phyloP scores from a whole-genome alignment of 2,113 vertebrate genomes.

The Procavia capensis region DNA sequence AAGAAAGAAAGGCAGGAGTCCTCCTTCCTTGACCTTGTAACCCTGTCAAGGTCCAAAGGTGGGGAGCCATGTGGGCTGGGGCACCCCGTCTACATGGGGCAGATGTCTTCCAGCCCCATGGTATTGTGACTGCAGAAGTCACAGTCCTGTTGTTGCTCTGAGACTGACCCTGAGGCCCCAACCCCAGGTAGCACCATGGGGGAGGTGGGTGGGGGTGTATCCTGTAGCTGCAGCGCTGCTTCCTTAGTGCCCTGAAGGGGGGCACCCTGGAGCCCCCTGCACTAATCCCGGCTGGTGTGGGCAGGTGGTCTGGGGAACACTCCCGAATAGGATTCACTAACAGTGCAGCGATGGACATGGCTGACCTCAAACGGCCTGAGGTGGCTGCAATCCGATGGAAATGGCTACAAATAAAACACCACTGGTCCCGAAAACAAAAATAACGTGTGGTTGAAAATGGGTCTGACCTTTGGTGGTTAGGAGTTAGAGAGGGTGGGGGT shows the following conservation, averaged over 20 bases:
- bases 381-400: slow-evolving; percentile 78
- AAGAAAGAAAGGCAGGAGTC: slow-evolving; percentile 21
- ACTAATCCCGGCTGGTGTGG: slow-evolving; percentile 58
- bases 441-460: slow-evolving; percentile 59
- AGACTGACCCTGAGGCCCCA: not conserved
- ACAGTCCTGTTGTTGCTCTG: not conserved
- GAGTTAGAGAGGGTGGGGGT: slow-evolving; percentile 52
- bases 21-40: not conserved
- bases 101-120: not conserved
- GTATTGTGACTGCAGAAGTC: not conserved
- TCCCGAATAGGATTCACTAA: slow-evolving; percentile 88
- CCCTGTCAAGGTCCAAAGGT: slow-evolving; percentile 16
- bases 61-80: not conserved
- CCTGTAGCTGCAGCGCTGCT: not conserved
- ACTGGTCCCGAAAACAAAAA: slow-evolving; percentile 59
- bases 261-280: slow-evolving; percentile 36
- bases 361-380: slow-evolving; percentile 83
- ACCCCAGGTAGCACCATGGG: not conserved
- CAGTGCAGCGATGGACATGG: slow-evolving; percentile 86
- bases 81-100: not conserved
- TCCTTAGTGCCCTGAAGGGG: not conserved
- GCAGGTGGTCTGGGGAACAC: slow-evolving; percentile 51
- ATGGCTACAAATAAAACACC: slow-evolving; percentile 81
- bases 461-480: slow-evolving; percentile 48
- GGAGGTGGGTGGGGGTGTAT: not conserved